These are phyloP conservation scores for Lingula anatina DNA, from an alignment of 2,888 invertebrate species.

Conservation along the genomic window DNA sequence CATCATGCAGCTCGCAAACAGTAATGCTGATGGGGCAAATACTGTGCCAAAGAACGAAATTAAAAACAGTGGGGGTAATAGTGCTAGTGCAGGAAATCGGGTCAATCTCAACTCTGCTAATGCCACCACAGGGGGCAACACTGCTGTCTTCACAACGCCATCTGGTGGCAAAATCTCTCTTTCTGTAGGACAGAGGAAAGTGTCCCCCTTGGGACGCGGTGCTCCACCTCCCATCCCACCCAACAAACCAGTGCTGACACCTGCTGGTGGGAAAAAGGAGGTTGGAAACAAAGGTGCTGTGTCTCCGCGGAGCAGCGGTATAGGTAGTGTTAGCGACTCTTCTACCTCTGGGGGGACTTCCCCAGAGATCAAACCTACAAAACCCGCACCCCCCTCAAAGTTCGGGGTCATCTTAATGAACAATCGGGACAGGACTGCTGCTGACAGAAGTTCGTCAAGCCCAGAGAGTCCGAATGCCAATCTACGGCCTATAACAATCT, in stretches of 20 bases:
- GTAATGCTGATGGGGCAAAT: neutral
- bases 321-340: neutral
- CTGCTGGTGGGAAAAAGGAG: constrained; percentile 4
- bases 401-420: neutral
- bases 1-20: neutral
- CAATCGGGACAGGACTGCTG: too few species aligned
- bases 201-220: constrained; percentile 27
- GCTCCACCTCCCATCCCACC: constrained; percentile 48
- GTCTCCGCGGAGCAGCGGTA: neutral
- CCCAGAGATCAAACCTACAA: constrained; percentile 11
- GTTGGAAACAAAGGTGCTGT: neutral
- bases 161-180: constrained; percentile 34
- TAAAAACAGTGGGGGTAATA: constrained; percentile 14
- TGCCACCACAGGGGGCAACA: constrained; percentile 4
- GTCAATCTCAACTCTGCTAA: constrained; percentile 22
- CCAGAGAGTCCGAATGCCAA: too few species aligned
- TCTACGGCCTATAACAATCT: too few species aligned
- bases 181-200: constrained; percentile 19
- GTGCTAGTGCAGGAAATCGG: constrained; percentile 13
- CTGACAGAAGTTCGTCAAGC: too few species aligned
- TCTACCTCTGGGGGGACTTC: neutral
- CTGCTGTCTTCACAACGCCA: constrained; percentile 17
- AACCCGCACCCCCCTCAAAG: constrained; percentile 23
- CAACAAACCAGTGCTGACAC: constrained; percentile 42
- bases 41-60: neutral